A percentile compares a stretch with the other conserved stretches of the same genome.
phyloP scores from a whole-genome alignment of 2,888 invertebrate species.

The Ischnura elegans region DNA sequence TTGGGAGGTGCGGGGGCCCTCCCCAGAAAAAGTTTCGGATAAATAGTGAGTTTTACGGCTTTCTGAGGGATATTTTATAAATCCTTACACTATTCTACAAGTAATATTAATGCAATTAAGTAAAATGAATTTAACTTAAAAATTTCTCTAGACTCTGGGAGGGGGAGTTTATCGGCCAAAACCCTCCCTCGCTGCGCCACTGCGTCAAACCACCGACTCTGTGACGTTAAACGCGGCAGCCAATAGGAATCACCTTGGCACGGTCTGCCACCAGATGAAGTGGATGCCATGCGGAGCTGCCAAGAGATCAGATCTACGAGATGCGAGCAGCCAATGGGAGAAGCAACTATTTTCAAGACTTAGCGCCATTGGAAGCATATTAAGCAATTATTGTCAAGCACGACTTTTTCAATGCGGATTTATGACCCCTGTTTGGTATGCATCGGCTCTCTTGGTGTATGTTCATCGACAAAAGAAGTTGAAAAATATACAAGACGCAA shows the following conservation, averaged over 20 bases:
- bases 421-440: neutral
- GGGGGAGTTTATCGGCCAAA: no score
- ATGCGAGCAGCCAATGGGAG: neutral
- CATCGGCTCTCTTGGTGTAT: neutral
- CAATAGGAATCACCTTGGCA: neutral
- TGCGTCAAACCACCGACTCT: neutral
- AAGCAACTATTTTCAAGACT: neutral
- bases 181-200: neutral
- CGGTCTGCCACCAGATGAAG: neutral
- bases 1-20: no score
- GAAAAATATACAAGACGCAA: neutral
- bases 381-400: neutral
- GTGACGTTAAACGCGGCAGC: neutral
- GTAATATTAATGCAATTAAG: no score
- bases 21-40: no score
- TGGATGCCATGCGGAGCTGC: neutral
- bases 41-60: no score
- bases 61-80: no score
- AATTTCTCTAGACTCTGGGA: no score
- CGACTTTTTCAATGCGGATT: neutral
- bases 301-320: neutral
- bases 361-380: neutral
- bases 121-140: no score
- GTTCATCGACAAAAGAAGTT: neutral
- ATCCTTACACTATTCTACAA: no score